A percentile compares a stretch with the other conserved stretches of the same genome.
Conservation (phyloP, 2,888 invertebrate genomes). For the Polydrusus tereticollis region DNA sequence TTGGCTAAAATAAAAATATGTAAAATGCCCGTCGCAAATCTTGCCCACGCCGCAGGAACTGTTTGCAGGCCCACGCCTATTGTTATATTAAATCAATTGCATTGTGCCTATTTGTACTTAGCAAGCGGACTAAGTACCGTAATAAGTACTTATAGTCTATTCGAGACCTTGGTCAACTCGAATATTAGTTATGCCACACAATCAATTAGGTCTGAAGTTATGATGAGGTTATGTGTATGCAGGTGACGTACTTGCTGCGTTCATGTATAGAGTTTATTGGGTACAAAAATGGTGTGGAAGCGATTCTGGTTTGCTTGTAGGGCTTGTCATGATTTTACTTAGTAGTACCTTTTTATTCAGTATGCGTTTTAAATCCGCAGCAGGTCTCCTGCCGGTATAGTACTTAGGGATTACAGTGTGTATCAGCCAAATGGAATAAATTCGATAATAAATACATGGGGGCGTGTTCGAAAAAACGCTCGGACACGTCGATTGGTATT, state of each 20-base stretch:
- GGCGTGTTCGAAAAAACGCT: no score
- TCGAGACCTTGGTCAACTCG: slow-evolving; percentile 17
- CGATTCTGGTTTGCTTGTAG: background rate
- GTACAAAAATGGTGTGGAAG: background rate
- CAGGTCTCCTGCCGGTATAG: no score
- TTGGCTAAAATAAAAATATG: background rate
- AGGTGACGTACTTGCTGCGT: background rate
- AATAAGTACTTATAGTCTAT: slow-evolving; percentile 9
- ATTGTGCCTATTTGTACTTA: slow-evolving; percentile 10
- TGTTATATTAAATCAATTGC: slow-evolving; percentile 18
- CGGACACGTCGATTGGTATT: no score
- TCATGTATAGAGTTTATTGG: background rate
- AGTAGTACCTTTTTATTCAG: no score
- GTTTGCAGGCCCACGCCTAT: slow-evolving; percentile 5
- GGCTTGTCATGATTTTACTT: no score
- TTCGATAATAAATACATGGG: no score
- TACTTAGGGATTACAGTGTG: no score
- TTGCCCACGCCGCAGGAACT: background rate
- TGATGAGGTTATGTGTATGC: no score
- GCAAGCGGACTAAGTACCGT: slow-evolving; percentile 14
- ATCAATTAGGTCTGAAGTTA: slow-evolving; percentile 13
- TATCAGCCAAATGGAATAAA: no score
- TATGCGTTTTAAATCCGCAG: no score
- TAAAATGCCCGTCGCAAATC: slow-evolving; percentile 2
- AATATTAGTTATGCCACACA: slow-evolving; percentile 12